Base-by-base conservation (phyloP, 2,113 vertebrate genomes). In the Elephas maximus region DNA sequence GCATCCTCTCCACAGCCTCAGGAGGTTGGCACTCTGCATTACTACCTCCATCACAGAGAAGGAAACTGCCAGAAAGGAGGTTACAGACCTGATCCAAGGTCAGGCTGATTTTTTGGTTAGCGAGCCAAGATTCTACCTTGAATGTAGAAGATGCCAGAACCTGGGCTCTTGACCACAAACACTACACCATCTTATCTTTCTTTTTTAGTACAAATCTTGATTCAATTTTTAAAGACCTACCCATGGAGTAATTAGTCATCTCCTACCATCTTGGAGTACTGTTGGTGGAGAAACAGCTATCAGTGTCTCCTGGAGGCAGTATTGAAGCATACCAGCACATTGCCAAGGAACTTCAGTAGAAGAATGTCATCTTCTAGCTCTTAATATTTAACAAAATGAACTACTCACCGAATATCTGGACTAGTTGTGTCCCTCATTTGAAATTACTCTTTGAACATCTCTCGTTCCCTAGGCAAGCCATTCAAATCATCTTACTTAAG, bases 331-430 rank as follows among this genome's bases (percentile, higher is more conserved):
- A 53, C 10, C 9, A 53, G 76, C 41, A 28, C 14, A 81, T 86
- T 91, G 28, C 9, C 12, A 91, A 18, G 15, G 30, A 28, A 51
- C 57, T 93, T 85, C 82, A 62, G 44, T 28, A 82, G 30, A 48
- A 76, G 93, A 86, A 78, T 28, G 28, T 69, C 63, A 65, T 87
- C 24, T 80, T 92, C 30, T 84, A 88, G 74, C 15, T 11, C n/a
- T 91, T 37, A 79, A 77, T 73, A 67, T n/a, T 87, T 84, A 94
- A 74, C 30, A 67, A 91, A 96, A 95, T 65, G 8, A 14, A 71
- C 28, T 80, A 4, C 24, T 15, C 2, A 48, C 28, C 24, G 76
- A 88, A 44, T 53, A n/a, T 81, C 28, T 2, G 26, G 21, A 60
- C 7, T 20, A 53, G 74, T 73, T 93, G 71, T 8, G 45, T 26